Percentiles rank a stretch among this genome's conserved stretches.
These are phyloP conservation scores for Lasius platythorax DNA, from an alignment of 2,888 invertebrate species.

Conservation along the genomic window DNA sequence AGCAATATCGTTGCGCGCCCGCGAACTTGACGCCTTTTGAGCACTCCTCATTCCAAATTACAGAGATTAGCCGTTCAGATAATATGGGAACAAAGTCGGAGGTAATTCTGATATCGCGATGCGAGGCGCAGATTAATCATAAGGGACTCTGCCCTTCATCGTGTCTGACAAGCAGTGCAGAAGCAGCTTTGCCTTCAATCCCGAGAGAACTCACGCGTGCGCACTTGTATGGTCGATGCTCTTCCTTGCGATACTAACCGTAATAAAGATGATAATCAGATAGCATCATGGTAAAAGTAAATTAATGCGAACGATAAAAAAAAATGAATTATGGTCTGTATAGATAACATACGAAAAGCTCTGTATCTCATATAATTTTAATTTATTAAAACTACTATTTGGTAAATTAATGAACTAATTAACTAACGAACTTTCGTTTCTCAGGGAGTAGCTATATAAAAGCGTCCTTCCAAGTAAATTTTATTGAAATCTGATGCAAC, in stretches of 20 bases:
- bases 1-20: slow-evolving; percentile 21
- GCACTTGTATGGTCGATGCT: slow-evolving; percentile 15
- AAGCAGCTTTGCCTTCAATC: slow-evolving; percentile 19
- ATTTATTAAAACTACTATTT: slow-evolving; percentile 2
- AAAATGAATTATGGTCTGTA: neutral
- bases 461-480: neutral
- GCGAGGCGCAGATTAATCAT: slow-evolving; percentile 52
- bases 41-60: slow-evolving; percentile 38
- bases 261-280: slow-evolving; percentile 40
- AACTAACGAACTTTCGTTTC: slow-evolving; percentile 12
- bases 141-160: slow-evolving; percentile 42
- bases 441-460: slow-evolving; percentile 22
- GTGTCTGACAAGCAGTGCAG: slow-evolving; percentile 17
- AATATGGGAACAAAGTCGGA: slow-evolving; percentile 38
- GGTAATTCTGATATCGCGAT: slow-evolving; percentile 48
- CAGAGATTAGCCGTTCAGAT: slow-evolving; percentile 46
- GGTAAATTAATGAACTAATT: neutral
- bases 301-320: neutral
- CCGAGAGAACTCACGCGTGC: slow-evolving; percentile 35
- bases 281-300: neutral
- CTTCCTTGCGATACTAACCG: slow-evolving; percentile 13
- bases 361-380: neutral
- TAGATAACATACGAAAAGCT: neutral
- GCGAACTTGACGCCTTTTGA: slow-evolving; percentile 44
- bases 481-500: neutral